Base-by-base conservation (phyloP, 2,888 invertebrate genomes). In the Melanargia galathea region DNA sequence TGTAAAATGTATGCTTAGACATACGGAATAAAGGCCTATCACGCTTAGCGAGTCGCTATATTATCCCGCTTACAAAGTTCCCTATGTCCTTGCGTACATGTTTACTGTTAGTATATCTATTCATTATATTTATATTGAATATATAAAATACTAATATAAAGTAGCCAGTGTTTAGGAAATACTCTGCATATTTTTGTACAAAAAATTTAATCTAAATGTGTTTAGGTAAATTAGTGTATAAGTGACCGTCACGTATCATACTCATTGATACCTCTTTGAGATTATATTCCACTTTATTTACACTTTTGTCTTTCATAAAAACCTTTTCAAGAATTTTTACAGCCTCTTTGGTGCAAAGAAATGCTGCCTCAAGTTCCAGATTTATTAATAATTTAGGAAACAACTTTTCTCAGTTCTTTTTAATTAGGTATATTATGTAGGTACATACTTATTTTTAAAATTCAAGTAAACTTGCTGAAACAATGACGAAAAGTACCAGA, bases 181-280 rank as follows among this genome's bases (percentile, higher is more conserved):
- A 78, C 78, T 82, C 77, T 75, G 80, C 83, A 83, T 86, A 87
- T 86, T 87, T 86, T 86, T 87, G 86, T 86, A 86, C 80, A 84
- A 83, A 71, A 82, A 73, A 69, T 75, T 75, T 76, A 76, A 77
- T 79, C 79, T 79, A 74, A 74, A 72, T 70, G 73, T 76, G 71
- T 75, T 77, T 78, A 75, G 73, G 57, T 73, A 76, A 52, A 71
- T 72, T 74, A 67, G 54, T 40, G 70, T 40, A 70, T 74, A 77
- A 74, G 70, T 70, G 69, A 71, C 65, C 66, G 65, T 74, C 75
- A 77, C 80, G 75, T 84, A 84, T 84, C 82, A 81, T 78, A 69
- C 71, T 73, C 75, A 76, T 70, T 80, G 78, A 83, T 83, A 84
- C 82, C 78, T 86, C 78, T 67, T 75, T 68, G 70, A 78, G 79